Conservation (phyloP, 2,113 vertebrate genomes). For the Pollimyrus isidori region DNA sequence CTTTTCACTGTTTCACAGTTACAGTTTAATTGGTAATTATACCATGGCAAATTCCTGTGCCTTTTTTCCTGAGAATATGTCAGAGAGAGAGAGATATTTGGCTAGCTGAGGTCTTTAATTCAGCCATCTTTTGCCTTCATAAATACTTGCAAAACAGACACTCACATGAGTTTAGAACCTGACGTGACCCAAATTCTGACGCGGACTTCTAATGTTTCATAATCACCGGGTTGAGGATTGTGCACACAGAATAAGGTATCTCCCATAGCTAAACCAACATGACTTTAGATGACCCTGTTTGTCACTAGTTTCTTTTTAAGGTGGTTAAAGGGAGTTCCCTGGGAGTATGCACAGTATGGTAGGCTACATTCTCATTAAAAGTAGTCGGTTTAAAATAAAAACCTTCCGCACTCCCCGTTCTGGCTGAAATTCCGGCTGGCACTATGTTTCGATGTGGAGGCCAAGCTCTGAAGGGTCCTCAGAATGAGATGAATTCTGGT, state of each 20-base stretch:
- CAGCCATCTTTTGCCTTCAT: not conserved
- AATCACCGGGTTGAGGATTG: not conserved
- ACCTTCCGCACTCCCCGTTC: not conserved
- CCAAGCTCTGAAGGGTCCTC: not conserved
- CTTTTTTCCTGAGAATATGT: not conserved
- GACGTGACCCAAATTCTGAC: not conserved
- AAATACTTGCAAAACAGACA: not conserved
- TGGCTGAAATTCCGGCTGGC: not conserved
- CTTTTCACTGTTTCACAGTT: not conserved
- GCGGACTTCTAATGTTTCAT: not conserved
- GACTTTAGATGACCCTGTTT: not conserved
- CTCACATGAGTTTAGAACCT: not conserved
- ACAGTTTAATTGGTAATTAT: conserved; percentile 1
- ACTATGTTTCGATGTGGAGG: not conserved
- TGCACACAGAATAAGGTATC: not conserved
- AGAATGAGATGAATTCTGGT: not conserved
- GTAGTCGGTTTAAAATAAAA: not conserved
- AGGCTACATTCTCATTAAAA: not conserved
- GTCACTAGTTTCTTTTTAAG: not conserved
- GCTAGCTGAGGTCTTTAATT: not conserved
- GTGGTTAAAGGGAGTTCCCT: not conserved
- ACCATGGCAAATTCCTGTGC: not conserved
- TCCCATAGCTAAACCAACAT: not conserved
- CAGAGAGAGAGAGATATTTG: not conserved
- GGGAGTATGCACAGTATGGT: not conserved